A percentile compares a stretch with the other conserved stretches of the same genome.
These are phyloP conservation scores for Nycticebus coucang DNA, from an alignment of 2,113 vertebrate species.

Conservation along the genomic window DNA sequence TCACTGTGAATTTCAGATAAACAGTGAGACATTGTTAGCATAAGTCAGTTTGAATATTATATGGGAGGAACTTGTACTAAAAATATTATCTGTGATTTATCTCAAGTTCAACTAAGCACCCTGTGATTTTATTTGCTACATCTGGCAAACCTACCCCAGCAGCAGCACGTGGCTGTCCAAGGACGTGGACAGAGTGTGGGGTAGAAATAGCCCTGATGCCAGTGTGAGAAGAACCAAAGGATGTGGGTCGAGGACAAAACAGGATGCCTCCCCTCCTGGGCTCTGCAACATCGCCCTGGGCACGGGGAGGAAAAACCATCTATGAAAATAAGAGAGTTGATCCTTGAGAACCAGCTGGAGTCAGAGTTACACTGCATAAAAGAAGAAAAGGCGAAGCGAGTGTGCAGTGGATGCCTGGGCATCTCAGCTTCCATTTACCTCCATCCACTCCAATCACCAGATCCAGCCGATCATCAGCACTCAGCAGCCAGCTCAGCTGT, in stretches of 20 bases:
- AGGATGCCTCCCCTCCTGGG: accelerated
- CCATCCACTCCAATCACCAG: background rate
- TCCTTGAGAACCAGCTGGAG: background rate
- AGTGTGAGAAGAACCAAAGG: background rate
- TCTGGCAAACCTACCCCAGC: background rate
- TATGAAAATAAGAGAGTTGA: background rate
- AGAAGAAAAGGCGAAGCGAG: background rate
- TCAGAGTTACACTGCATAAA: background rate
- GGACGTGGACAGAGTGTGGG: accelerated
- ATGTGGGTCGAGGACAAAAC: accelerated
- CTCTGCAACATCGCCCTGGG: accelerated
- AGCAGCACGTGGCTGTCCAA: background rate
- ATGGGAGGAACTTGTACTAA: background rate
- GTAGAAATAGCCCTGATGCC: accelerated
- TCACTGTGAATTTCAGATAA: background rate
- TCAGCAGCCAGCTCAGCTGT: background rate
- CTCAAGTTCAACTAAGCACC: background rate
- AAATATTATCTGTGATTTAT: background rate
- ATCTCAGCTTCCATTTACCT: background rate
- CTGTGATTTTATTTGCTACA: background rate
- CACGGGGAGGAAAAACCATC: background rate
- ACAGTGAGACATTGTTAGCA: background rate
- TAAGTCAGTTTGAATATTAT: background rate
- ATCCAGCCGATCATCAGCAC: background rate
- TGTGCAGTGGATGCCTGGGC: accelerated